phyloP scores from a whole-genome alignment of 2,113 vertebrate genomes.

The Delphinus delphis region DNA sequence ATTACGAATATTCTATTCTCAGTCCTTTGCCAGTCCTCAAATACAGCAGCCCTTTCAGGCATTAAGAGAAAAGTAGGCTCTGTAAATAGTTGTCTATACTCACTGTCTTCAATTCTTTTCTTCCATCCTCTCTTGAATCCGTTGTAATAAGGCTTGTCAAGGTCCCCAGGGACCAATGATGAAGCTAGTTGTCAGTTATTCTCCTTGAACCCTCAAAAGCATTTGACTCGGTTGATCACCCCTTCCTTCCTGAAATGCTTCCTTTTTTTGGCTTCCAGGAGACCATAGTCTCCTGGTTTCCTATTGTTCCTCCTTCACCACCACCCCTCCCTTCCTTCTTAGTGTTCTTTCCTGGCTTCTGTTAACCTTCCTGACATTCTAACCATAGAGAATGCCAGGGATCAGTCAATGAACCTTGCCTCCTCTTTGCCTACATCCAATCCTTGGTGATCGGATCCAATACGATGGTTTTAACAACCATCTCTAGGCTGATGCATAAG shows the following conservation, averaged over 20 bases:
- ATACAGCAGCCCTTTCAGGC: background rate
- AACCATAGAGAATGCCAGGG: background rate
- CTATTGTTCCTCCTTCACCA: fast-evolving
- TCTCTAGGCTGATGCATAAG: background rate
- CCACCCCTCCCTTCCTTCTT: fast-evolving
- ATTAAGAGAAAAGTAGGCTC: background rate
- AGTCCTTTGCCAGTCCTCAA: background rate
- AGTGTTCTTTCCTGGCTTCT: background rate
- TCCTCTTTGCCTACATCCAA: background rate
- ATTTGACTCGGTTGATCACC: background rate
- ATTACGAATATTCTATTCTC: background rate
- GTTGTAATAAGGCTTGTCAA: background rate
- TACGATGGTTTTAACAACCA: background rate
- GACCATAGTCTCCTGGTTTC: background rate
- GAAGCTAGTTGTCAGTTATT: background rate
- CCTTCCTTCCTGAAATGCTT: background rate
- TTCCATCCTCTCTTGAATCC: background rate
- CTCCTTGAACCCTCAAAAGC: background rate
- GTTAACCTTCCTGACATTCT: background rate
- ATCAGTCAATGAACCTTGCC: background rate
- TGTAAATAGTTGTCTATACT: background rate
- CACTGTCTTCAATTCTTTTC: background rate
- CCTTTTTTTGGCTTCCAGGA: background rate
- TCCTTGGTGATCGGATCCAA: background rate
- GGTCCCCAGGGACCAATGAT: background rate